A percentile compares a stretch with the other conserved stretches of the same genome.
Conservation (phyloP, 2,113 vertebrate genomes). For the Paramisgurnus dabryanus region DNA sequence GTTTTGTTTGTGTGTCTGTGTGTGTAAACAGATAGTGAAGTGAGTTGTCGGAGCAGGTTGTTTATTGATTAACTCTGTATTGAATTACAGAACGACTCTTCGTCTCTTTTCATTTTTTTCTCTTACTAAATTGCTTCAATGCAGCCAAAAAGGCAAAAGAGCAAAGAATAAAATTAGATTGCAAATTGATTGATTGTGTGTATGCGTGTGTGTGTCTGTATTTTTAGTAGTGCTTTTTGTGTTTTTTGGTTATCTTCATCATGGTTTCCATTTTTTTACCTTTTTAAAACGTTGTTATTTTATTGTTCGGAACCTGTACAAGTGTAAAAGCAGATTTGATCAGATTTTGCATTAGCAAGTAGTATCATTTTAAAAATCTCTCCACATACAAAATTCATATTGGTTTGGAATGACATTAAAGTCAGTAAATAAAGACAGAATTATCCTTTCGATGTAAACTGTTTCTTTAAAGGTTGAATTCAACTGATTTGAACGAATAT, state of each 20-base stretch:
- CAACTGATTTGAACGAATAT: not conserved
- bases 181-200: constrained; percentile 51
- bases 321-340: no score
- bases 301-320: no score
- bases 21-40: constrained; percentile 47
- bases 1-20: constrained; percentile 33
- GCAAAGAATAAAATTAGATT: constrained; percentile 56
- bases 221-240: not conserved
- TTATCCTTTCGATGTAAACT: not conserved
- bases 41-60: constrained; percentile 51
- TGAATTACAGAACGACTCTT: constrained; percentile 62
- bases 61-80: constrained; percentile 62
- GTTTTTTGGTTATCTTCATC: not conserved
- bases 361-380: no score
- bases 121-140: constrained; percentile 19
- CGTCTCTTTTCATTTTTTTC: constrained; percentile 27
- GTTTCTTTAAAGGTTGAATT: not conserved
- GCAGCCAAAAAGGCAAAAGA: constrained; percentile 15
- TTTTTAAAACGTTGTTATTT: no score
- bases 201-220: constrained; percentile 12
- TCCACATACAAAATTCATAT: not conserved
- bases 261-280: not conserved
- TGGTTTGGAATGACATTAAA: not conserved
- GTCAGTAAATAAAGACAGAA: not conserved
- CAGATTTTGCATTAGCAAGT: no score